These are phyloP conservation scores for Drosophila lini DNA, from an alignment of 1,140 invertebrate genomes.

Conservation along the genomic window DNA sequence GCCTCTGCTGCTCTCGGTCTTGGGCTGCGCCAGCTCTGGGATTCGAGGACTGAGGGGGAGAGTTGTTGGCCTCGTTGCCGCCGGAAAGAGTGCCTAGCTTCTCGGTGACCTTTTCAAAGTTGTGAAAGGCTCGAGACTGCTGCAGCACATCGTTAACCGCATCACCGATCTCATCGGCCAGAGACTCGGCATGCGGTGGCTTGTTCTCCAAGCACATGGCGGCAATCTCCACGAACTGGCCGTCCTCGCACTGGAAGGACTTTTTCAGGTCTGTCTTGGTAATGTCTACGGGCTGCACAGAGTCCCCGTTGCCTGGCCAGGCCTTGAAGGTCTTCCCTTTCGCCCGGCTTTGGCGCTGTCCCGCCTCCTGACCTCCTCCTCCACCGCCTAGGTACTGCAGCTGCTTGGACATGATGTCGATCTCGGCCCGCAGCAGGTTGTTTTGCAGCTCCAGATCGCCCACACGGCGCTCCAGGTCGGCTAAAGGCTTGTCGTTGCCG, in stretches of 20 bases:
- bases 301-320: conserved; percentile 65
- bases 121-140: conserved; percentile 66
- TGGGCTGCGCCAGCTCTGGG: background rate
- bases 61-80: conserved; percentile 8
- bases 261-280: conserved; percentile 64
- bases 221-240: conserved; percentile 62
- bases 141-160: conserved; percentile 67
- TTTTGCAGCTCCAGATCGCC: conserved; percentile 75
- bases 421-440: conserved; percentile 78
- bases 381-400: conserved; percentile 60
- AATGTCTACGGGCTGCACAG: conserved; percentile 53
- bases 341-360: background rate
- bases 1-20: conserved; percentile 11
- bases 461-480: conserved; percentile 64
- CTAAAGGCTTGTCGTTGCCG: conserved; percentile 23
- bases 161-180: conserved; percentile 64
- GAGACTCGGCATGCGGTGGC: conserved; percentile 47
- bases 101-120: conserved; percentile 74
- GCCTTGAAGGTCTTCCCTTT: conserved; percentile 63
- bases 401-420: conserved; percentile 77
- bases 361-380: conserved; percentile 4
- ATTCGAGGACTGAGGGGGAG: background rate
- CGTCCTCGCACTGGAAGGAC: conserved; percentile 62
- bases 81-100: conserved; percentile 51
- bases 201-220: conserved; percentile 66